Conservation (phyloP, 2,888 invertebrate species). For the Diaphora mendica region DNA sequence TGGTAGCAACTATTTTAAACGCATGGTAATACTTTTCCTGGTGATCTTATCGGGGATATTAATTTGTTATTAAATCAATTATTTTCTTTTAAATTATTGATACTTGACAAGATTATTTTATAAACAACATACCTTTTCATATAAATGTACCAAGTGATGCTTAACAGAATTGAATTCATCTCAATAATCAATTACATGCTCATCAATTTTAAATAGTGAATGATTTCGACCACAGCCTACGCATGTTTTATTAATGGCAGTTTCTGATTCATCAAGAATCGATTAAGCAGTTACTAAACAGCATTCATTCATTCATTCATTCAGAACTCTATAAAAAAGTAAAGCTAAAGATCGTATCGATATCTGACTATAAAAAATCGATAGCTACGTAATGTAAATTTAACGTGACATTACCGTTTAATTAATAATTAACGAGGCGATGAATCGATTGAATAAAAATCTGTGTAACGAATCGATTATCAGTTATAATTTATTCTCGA, state of each 20-base stretch:
- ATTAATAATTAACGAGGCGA: conserved; percentile 50
- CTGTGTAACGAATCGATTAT: conserved; percentile 44
- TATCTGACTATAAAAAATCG: conserved; percentile 24
- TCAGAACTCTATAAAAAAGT: conserved; percentile 20
- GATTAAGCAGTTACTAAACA: conserved; percentile 17
- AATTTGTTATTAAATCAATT: too few relatives aligned
- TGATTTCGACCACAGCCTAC: conserved; percentile 10
- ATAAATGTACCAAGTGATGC: background rate
- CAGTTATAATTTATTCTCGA: conserved; percentile 34
- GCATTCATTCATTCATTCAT: conserved; percentile 15
- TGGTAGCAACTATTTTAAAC: too few relatives aligned
- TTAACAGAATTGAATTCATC: conserved; percentile 5
- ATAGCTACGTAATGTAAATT: conserved; percentile 44
- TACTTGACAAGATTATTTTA: too few relatives aligned
- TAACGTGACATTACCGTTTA: conserved; percentile 44
- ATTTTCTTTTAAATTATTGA: too few relatives aligned
- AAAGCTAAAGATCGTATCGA: conserved; percentile 21
- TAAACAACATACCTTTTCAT: background rate
- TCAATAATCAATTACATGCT: conserved; percentile 7
- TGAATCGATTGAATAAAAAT: conserved; percentile 49
- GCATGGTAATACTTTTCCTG: too few relatives aligned
- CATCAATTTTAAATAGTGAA: conserved; percentile 15
- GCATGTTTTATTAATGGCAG: conserved; percentile 22
- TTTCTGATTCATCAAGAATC: conserved; percentile 20
- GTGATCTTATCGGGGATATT: too few relatives aligned